These are phyloP conservation scores for Drosophila sucinea DNA, from an alignment of 1,140 invertebrate genomes.

Conservation along the genomic window DNA sequence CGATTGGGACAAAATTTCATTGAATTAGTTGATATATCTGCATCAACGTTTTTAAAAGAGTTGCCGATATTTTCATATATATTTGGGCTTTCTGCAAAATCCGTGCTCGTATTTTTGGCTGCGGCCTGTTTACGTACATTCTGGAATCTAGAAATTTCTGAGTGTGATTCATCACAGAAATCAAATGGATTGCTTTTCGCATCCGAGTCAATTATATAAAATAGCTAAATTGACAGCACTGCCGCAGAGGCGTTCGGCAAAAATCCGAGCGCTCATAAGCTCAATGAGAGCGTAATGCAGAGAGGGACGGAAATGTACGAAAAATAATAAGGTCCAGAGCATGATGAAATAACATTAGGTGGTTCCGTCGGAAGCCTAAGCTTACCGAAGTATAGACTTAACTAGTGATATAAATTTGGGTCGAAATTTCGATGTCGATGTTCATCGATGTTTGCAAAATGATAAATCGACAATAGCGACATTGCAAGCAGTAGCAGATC, in stretches of 20 bases:
- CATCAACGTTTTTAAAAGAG: background rate
- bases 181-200: too few relatives aligned
- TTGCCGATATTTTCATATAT: background rate
- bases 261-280: too few relatives aligned
- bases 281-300: too few relatives aligned
- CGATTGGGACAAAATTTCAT: conserved; percentile 3
- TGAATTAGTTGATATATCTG: background rate
- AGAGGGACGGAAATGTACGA: too few relatives aligned
- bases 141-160: background rate
- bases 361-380: too few relatives aligned
- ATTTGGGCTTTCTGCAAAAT: background rate
- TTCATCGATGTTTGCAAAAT: conserved; percentile 13
- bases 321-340: too few relatives aligned
- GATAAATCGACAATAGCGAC: background rate
- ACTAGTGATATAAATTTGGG: background rate
- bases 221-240: too few relatives aligned
- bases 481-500: too few relatives aligned
- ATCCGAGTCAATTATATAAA: background rate
- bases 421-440: conserved; percentile 11
- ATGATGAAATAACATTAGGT: too few relatives aligned
- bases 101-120: background rate
- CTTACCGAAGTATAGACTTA: too few relatives aligned
- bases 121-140: background rate
- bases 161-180: too few relatives aligned
- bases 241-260: too few relatives aligned